These are phyloP conservation scores for Agonopterix heracliana DNA, from an alignment of 2,888 invertebrate species.

Conservation along the genomic window DNA sequence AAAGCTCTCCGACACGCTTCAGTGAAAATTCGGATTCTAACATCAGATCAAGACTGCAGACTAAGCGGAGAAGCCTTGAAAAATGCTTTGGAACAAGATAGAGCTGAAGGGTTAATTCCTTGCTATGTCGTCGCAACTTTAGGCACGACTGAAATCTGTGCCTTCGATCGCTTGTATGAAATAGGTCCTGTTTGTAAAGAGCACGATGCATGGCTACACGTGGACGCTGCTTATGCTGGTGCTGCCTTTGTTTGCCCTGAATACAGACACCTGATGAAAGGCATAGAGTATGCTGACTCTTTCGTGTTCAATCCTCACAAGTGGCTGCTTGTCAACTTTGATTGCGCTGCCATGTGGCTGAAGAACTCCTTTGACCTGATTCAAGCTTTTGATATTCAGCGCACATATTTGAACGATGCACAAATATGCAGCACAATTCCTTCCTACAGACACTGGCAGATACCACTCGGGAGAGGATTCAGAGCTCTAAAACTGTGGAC, in stretches of 20 bases:
- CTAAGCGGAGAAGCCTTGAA: slow-evolving; percentile 81
- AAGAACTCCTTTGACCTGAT: slow-evolving; percentile 87
- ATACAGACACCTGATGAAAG: slow-evolving; percentile 85
- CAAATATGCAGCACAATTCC: slow-evolving; percentile 78
- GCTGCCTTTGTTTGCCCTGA: slow-evolving; percentile 95
- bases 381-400: slow-evolving; percentile 92
- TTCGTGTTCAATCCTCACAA: slow-evolving; percentile 97
- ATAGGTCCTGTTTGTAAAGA: slow-evolving; percentile 89
- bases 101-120: slow-evolving; percentile 87
- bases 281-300: slow-evolving; percentile 89
- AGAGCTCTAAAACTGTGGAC: slow-evolving; percentile 96
- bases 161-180: slow-evolving; percentile 93
- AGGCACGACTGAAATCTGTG: slow-evolving; percentile 90
- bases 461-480: slow-evolving; percentile 90
- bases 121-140: slow-evolving; percentile 90
- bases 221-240: slow-evolving; percentile 98
- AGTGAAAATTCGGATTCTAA: slow-evolving; percentile 83
- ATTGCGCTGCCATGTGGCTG: slow-evolving; percentile 96
- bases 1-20: slow-evolving; percentile 88
- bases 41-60: slow-evolving; percentile 79
- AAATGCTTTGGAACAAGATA: slow-evolving; percentile 85
- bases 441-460: slow-evolving; percentile 88
- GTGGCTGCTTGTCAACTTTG: slow-evolving; percentile 96
- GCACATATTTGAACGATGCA: slow-evolving; percentile 83
- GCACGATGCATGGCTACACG: slow-evolving; percentile 90